A percentile compares a stretch with the other conserved stretches of the same genome.
Conservation (phyloP, 1,140 invertebrate genomes). For the Stegodyphus dumicola region DNA sequence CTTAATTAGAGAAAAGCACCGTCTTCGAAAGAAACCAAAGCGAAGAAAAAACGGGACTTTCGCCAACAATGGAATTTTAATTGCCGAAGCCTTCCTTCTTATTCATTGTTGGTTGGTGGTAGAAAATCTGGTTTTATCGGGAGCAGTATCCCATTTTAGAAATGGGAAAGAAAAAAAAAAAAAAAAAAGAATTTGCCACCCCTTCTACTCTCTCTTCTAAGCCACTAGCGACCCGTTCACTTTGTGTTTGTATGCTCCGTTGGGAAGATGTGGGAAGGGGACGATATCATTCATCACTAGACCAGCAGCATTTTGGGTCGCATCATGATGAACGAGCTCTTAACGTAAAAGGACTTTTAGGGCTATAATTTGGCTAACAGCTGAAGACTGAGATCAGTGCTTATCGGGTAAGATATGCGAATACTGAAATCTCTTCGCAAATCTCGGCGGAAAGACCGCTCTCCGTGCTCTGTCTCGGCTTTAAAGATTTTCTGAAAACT, state of each 20-base stretch:
- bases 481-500: constrained; percentile 12
- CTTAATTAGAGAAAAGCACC: constrained; percentile 52
- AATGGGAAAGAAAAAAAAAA: background rate
- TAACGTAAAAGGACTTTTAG: constrained; percentile 58
- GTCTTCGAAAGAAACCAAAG: constrained; percentile 8
- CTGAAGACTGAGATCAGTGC: constrained; percentile 49
- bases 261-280: background rate
- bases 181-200: constrained; percentile 20
- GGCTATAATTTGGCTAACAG: constrained; percentile 60
- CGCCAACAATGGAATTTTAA: constrained; percentile 53
- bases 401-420: constrained; percentile 5
- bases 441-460: background rate
- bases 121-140: constrained; percentile 55
- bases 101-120: constrained; percentile 45
- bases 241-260: constrained; percentile 7
- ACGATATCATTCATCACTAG: constrained; percentile 49
- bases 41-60: constrained; percentile 25
- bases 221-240: constrained; percentile 3
- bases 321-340: constrained; percentile 55
- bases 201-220: background rate
- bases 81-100: constrained; percentile 34
- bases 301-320: constrained; percentile 46
- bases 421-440: constrained; percentile 26
- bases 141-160: constrained; percentile 49
- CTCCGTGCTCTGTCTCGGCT: background rate